Evolutionary conservation across 2,113 vertebrate species (phyloP).

Genomic region (Antechinus stuartii): DNA sequence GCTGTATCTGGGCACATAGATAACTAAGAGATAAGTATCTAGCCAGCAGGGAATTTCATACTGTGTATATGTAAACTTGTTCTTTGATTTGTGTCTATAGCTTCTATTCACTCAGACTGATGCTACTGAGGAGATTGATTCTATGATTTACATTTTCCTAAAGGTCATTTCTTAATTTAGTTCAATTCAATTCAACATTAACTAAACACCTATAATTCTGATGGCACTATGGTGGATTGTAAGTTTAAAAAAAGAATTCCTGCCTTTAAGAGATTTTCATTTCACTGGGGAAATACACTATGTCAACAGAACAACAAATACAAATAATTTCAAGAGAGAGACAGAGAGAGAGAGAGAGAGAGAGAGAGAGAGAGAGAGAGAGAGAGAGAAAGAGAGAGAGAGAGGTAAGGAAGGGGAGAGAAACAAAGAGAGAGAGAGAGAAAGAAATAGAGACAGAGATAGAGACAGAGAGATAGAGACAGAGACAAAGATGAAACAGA

Average conservation of each 20-base stretch:
- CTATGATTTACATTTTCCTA: neutral
- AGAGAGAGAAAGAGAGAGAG: too few species aligned
- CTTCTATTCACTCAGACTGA: neutral
- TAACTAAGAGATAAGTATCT: neutral
- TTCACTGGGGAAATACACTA: neutral
- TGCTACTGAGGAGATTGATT: neutral
- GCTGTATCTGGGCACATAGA: neutral
- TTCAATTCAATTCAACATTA: neutral
- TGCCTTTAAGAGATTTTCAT: neutral
- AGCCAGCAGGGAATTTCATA: neutral
- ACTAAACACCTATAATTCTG: neutral
- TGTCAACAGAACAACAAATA: neutral
- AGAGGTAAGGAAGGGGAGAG: too few species aligned
- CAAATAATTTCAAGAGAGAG: neutral
- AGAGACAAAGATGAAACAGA: neutral
- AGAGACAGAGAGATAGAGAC: too few species aligned
- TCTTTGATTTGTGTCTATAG: neutral
- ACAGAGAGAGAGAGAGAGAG: neutral
- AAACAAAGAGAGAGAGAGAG: too few species aligned
- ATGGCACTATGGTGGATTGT: neutral
- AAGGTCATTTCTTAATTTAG: neutral
- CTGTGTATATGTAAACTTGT: neutral
- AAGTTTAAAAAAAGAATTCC: neutral
- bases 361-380: too few species aligned
- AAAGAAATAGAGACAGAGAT: too few species aligned